A percentile compares a stretch with the other conserved stretches of the same genome.
Conservation (phyloP, 92 coral and sea anemone genomes). For the Muricea muricata region DNA sequence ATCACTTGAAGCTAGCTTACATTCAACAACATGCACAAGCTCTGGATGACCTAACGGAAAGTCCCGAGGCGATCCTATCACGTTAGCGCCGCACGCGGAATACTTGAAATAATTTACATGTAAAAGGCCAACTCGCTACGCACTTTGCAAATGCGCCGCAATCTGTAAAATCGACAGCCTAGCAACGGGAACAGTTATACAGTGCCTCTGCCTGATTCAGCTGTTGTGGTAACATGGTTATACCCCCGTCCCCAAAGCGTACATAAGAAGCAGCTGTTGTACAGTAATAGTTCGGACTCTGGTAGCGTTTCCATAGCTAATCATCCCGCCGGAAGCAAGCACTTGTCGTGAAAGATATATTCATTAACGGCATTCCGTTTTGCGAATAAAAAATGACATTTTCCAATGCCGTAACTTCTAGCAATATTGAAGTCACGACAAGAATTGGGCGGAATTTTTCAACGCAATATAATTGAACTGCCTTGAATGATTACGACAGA, state of each 20-base stretch:
- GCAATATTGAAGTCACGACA: constrained; percentile 5
- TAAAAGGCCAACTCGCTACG: background rate
- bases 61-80: too few species aligned
- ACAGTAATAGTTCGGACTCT: too few species aligned
- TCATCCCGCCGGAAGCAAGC: background rate
- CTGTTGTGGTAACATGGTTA: background rate
- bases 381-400: background rate
- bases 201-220: too few species aligned
- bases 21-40: too few species aligned
- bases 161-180: background rate
- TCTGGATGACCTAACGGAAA: too few species aligned
- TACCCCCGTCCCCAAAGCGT: too few species aligned
- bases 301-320: too few species aligned
- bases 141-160: background rate
- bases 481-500: background rate
- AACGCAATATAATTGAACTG: background rate
- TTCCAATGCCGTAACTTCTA: background rate
- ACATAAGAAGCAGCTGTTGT: too few species aligned
- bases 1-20: too few species aligned
- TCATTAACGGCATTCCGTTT: background rate
- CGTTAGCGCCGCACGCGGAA: too few species aligned
- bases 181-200: background rate
- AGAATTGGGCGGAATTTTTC: background rate
- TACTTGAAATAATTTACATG: background rate
- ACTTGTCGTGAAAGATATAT: background rate